These are phyloP conservation scores for Ladona fulva DNA, from an alignment of 1,140 invertebrate genomes.

Conservation along the genomic window DNA sequence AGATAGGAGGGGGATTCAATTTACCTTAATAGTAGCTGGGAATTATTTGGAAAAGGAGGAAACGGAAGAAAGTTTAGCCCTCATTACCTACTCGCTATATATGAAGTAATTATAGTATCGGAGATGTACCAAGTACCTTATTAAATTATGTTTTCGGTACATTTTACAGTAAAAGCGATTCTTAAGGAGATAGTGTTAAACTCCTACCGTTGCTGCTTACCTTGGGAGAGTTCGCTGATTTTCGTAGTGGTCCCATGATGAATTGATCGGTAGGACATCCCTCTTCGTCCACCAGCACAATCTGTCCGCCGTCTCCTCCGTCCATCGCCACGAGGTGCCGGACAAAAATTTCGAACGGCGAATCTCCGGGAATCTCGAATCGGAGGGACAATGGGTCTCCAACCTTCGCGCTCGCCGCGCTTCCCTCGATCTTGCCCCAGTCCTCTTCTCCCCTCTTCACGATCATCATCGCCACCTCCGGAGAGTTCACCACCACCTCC, in stretches of 20 bases:
- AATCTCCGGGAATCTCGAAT: constrained; percentile 78
- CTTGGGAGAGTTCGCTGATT: constrained; percentile 31
- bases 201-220: too few relatives aligned
- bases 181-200: too few relatives aligned
- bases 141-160: too few relatives aligned
- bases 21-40: too few relatives aligned
- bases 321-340: constrained; percentile 90
- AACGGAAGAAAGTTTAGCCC: too few relatives aligned
- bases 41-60: too few relatives aligned
- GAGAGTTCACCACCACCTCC: constrained; percentile 68
- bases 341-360: constrained; percentile 91
- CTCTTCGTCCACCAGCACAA: constrained; percentile 80
- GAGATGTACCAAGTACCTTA: too few relatives aligned
- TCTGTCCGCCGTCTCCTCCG: constrained; percentile 83
- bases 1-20: too few relatives aligned
- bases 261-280: constrained; percentile 88
- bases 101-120: too few relatives aligned
- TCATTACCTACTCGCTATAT: too few relatives aligned
- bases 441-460: constrained; percentile 30
- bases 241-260: constrained; percentile 85
- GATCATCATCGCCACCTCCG: constrained; percentile 89
- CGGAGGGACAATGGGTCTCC: constrained; percentile 81
- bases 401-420: constrained; percentile 63
- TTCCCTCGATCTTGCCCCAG: background rate
- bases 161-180: too few relatives aligned